Evolutionary conservation across 1,140 invertebrate genomes (phyloP).

Genomic region (Leptonema lineaticorne): DNA sequence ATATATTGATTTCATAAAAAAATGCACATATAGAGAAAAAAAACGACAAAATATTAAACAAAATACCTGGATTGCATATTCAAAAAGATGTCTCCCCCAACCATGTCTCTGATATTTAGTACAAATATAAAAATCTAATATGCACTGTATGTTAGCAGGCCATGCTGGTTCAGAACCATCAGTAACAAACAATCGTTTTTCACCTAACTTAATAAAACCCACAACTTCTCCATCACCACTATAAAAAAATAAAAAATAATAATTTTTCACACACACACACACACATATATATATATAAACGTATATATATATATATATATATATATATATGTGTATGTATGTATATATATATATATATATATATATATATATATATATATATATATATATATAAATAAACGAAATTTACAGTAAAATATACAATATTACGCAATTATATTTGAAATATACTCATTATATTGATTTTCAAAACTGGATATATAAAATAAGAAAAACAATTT

Average conservation of each 20-base stretch:
- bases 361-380: too few relatives aligned
- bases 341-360: too few relatives aligned
- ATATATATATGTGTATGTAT: too few relatives aligned
- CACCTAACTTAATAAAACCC: constrained; percentile 37
- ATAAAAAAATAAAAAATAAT: background rate
- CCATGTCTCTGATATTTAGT: constrained; percentile 37
- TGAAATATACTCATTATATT: too few relatives aligned
- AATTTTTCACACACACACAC: too few relatives aligned
- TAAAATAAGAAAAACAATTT: too few relatives aligned
- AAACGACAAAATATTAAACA: background rate
- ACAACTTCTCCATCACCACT: constrained; percentile 34
- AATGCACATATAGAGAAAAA: too few relatives aligned
- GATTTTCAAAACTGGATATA: too few relatives aligned
- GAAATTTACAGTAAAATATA: too few relatives aligned
- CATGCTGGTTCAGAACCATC: constrained; percentile 32
- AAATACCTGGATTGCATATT: constrained; percentile 34
- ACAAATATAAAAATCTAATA: constrained; percentile 38
- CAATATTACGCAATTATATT: background rate
- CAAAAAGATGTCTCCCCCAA: constrained; percentile 38
- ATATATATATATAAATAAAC: too few relatives aligned
- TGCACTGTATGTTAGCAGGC: constrained; percentile 35
- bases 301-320: too few relatives aligned
- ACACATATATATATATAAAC: too few relatives aligned
- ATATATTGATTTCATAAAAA: background rate
- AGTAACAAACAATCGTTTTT: constrained; percentile 38